Evolutionary conservation across 2,113 vertebrate genomes (phyloP).

Genomic region (Zingel zingel): DNA sequence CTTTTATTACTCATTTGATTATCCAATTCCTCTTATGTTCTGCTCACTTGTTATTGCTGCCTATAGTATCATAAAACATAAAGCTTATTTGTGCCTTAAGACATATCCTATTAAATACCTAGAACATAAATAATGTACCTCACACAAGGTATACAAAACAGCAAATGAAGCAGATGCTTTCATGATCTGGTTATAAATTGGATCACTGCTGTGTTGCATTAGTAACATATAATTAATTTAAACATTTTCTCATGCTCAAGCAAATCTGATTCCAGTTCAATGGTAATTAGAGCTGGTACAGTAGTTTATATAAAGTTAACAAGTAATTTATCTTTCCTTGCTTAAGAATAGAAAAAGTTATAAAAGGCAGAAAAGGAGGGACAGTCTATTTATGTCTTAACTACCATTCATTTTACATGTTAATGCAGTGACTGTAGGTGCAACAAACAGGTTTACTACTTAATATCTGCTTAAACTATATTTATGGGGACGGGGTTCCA

Average conservation of each 20-base stretch:
- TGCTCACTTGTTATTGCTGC: background rate
- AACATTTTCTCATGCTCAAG: background rate
- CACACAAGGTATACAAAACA: background rate
- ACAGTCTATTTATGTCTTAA: background rate
- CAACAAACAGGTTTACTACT: constrained; percentile 31
- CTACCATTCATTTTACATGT: background rate
- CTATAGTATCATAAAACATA: background rate
- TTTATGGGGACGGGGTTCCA: background rate
- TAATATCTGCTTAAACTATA: constrained; percentile 31
- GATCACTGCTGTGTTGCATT: background rate
- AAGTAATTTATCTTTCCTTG: background rate
- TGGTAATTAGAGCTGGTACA: background rate
- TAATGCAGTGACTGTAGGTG: background rate
- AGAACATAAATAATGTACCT: too few species aligned
- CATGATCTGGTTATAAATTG: background rate
- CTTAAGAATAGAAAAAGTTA: constrained; percentile 13
- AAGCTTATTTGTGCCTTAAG: background rate
- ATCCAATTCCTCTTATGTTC: background rate
- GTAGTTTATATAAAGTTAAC: background rate
- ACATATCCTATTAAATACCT: background rate
- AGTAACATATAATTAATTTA: background rate
- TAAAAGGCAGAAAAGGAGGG: constrained; percentile 1
- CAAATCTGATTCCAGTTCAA: background rate
- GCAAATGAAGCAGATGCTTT: background rate
- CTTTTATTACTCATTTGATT: background rate